Evolutionary conservation across 2,797 vertebrate species (phyloP).

Genomic region (Chelidonichthys spinosus): DNA sequence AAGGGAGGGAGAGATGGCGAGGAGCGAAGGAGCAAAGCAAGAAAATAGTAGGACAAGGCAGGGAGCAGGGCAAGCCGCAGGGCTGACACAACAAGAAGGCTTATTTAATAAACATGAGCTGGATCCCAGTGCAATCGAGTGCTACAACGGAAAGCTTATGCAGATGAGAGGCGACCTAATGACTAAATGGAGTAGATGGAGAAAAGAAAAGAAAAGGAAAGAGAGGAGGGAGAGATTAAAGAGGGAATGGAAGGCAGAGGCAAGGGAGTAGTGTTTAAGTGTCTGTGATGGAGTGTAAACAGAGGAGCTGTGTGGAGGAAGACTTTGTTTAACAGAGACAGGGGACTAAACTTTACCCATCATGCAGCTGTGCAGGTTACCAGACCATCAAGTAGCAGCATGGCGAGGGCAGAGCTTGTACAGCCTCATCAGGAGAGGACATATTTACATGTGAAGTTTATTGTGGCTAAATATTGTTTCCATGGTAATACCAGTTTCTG

Average conservation of each 20-base stretch:
- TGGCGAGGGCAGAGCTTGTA: slow-evolving; percentile 8
- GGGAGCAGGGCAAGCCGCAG: slow-evolving; percentile 69
- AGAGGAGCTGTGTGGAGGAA: slow-evolving; percentile 64
- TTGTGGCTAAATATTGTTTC: slow-evolving; percentile 6
- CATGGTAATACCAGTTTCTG: slow-evolving; percentile 11
- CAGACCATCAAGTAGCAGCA: slow-evolving; percentile 28
- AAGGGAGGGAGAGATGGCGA: slow-evolving; percentile 42
- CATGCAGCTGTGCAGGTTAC: slow-evolving; percentile 53
- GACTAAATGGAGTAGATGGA: slow-evolving; percentile 81
- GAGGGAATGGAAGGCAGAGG: slow-evolving; percentile 69
- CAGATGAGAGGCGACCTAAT: slow-evolving; percentile 83
- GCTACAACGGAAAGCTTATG: slow-evolving; percentile 79
- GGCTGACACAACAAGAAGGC: slow-evolving; percentile 82
- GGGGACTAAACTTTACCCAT: slow-evolving; percentile 43
- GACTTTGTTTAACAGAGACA: slow-evolving; percentile 66
- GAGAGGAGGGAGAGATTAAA: slow-evolving; percentile 77
- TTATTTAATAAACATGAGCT: slow-evolving; percentile 87
- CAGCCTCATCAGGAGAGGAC: slow-evolving; percentile 22
- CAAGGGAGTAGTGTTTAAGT: slow-evolving; percentile 77
- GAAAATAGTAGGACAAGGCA: slow-evolving; percentile 68
- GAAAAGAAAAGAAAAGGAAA: slow-evolving; percentile 75
- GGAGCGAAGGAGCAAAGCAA: slow-evolving; percentile 61
- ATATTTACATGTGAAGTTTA: slow-evolving; percentile 16
- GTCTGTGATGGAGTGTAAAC: slow-evolving; percentile 82
- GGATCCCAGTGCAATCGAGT: slow-evolving; percentile 75